phyloP scores from a whole-genome alignment of 2,113 vertebrate species.

The Lipotes vexillifer region DNA sequence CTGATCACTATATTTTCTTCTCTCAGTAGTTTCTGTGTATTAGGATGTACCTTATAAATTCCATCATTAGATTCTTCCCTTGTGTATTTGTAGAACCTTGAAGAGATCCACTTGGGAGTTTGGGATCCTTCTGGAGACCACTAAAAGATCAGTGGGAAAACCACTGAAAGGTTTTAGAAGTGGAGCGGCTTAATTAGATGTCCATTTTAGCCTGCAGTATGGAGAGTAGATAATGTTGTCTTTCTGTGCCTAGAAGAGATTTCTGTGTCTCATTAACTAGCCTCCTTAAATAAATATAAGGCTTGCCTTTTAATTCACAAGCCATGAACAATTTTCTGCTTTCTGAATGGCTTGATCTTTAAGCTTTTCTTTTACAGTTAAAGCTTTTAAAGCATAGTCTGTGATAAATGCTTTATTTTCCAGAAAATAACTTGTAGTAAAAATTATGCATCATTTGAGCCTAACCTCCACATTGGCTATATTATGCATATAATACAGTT shows the following conservation, averaged over 20 bases:
- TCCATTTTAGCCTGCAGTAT: neutral
- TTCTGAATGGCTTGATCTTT: constrained; percentile 6
- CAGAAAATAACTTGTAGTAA: constrained; percentile 1
- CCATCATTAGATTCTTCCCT: neutral
- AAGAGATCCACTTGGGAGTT: neutral
- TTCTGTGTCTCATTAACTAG: neutral
- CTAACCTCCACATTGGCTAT: neutral
- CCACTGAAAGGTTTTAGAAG: neutral
- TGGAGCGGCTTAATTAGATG: neutral
- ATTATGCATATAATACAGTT: neutral
- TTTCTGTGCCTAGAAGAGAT: neutral
- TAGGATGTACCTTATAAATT: neutral
- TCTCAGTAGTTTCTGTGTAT: neutral
- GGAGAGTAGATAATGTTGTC: neutral
- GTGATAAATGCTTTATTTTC: constrained; percentile 17
- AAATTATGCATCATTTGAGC: neutral
- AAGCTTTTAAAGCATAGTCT: constrained; percentile 11
- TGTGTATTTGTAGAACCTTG: neutral
- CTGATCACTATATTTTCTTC: neutral
- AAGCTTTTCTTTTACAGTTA: constrained; percentile 17
- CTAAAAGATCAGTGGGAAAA: constrained; percentile 1
- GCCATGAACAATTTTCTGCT: neutral
- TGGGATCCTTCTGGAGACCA: neutral
- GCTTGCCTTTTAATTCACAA: constrained; percentile 35
- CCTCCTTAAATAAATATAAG: neutral